These are phyloP conservation scores for Coptodon rendalli DNA, from an alignment of 2,113 vertebrate species.

Conservation along the genomic window DNA sequence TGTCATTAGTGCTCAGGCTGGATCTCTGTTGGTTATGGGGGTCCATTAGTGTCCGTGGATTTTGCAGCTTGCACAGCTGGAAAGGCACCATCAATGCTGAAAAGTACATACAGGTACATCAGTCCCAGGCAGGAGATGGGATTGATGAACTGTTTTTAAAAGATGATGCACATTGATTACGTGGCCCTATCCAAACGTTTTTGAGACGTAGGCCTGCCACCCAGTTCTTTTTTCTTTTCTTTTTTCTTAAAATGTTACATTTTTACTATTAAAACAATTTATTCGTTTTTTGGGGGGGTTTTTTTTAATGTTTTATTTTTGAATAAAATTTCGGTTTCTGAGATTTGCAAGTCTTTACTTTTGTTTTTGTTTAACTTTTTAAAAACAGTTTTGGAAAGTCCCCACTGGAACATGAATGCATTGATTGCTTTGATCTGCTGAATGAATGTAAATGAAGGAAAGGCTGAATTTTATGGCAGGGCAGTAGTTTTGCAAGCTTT, in stretches of 20 bases:
- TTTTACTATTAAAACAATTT: background rate
- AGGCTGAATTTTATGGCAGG: background rate
- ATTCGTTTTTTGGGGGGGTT: too few species aligned
- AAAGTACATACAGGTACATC: background rate
- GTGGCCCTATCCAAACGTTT: background rate
- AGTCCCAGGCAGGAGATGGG: background rate
- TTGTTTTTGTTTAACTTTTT: background rate
- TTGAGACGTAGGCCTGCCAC: too few species aligned
- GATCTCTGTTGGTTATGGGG: too few species aligned
- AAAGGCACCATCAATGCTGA: background rate
- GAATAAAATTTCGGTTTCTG: too few species aligned
- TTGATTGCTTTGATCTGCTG: background rate
- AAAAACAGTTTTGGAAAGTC: background rate
- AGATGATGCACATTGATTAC: background rate
- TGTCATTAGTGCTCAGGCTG: too few species aligned
- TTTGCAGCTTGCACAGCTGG: background rate
- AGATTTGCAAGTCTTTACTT: background rate
- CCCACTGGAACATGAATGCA: background rate
- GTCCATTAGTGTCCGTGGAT: background rate
- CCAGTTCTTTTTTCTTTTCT: background rate
- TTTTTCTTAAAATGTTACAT: background rate
- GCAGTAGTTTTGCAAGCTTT: background rate
- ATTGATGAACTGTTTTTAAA: background rate
- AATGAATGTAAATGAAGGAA: background rate
- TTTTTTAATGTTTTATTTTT: too few species aligned